Percentiles rank a stretch among this genome's conserved stretches.
These are phyloP conservation scores for Parelbella ahira DNA, from an alignment of 2,888 invertebrate species.

Conservation along the genomic window DNA sequence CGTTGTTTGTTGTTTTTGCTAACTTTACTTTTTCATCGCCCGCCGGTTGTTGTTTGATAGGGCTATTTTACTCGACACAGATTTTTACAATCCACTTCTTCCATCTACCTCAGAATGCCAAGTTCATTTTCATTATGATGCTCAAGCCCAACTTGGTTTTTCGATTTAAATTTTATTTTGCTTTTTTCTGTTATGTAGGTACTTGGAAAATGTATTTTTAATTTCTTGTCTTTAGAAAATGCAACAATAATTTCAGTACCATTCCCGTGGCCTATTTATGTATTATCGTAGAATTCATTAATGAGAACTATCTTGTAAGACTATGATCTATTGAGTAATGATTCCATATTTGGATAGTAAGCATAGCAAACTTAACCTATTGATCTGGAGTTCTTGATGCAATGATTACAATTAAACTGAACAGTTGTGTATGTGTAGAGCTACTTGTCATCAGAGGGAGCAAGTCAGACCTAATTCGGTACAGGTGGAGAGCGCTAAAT, in stretches of 20 bases:
- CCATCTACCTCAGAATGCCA: constrained; percentile 21
- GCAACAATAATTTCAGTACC: too few species aligned
- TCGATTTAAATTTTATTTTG: constrained; percentile 20
- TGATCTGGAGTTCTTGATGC: too few species aligned
- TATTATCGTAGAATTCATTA: too few species aligned
- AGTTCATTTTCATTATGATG: constrained; percentile 25
- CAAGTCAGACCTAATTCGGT: constrained; percentile 37
- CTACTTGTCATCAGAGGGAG: neutral
- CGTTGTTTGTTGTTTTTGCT: constrained; percentile 62
- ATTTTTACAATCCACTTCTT: constrained; percentile 28
- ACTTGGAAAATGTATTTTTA: too few species aligned
- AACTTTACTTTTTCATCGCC: constrained; percentile 63
- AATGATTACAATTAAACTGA: too few species aligned
- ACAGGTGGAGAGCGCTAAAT: constrained; percentile 50
- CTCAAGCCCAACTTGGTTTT: constrained; percentile 20
- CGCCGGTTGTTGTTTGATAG: constrained; percentile 55
- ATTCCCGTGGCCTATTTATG: too few species aligned
- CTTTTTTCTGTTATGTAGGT: constrained; percentile 1
- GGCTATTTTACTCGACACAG: constrained; percentile 43
- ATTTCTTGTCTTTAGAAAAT: too few species aligned
- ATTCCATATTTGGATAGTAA: too few species aligned
- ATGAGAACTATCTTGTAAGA: too few species aligned
- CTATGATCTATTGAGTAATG: too few species aligned
- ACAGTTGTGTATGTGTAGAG: too few species aligned
- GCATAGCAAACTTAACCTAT: too few species aligned